A percentile compares a stretch with the other conserved stretches of the same genome.
Conservation (phyloP, 2,888 invertebrate genomes). For the Timema podura region DNA sequence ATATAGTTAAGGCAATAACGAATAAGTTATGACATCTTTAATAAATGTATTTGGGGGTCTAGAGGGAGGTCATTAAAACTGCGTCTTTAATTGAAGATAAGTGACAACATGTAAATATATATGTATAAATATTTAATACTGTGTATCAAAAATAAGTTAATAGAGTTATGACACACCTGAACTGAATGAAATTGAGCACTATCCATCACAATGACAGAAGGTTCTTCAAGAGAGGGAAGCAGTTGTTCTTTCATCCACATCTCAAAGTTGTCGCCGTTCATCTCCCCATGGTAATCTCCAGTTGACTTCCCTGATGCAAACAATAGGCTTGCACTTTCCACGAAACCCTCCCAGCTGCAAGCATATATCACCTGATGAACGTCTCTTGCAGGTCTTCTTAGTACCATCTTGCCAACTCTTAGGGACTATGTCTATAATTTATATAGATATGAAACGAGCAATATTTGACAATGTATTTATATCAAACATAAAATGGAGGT, state of each 20-base stretch:
- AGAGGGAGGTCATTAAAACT: too few relatives aligned
- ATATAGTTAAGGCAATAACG: too few relatives aligned
- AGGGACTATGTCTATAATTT: not conserved
- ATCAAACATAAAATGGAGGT: not conserved
- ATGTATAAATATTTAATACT: too few relatives aligned
- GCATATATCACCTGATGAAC: not conserved
- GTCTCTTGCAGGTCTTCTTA: not conserved
- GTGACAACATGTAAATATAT: too few relatives aligned
- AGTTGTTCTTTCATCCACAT: not conserved
- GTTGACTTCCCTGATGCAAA: slow-evolving; percentile 2
- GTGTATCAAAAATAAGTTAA: too few relatives aligned
- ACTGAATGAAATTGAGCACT: not conserved
- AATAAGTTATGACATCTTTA: too few relatives aligned
- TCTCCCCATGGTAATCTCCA: slow-evolving; percentile 9
- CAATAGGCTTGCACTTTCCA: not conserved
- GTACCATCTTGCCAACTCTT: not conserved
- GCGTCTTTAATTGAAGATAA: too few relatives aligned
- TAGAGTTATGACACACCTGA: too few relatives aligned
- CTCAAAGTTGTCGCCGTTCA: slow-evolving; percentile 1
- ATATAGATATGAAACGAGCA: not conserved
- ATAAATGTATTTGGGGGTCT: too few relatives aligned
- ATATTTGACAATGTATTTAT: not conserved
- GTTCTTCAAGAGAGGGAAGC: not conserved
- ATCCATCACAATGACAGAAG: not conserved
- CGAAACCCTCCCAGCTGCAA: not conserved